Evolutionary conservation across 2,888 invertebrate species (phyloP), one percentile per base, ranked within the genome.

Genomic region (Himalopsyche kuldschensis): DNA sequence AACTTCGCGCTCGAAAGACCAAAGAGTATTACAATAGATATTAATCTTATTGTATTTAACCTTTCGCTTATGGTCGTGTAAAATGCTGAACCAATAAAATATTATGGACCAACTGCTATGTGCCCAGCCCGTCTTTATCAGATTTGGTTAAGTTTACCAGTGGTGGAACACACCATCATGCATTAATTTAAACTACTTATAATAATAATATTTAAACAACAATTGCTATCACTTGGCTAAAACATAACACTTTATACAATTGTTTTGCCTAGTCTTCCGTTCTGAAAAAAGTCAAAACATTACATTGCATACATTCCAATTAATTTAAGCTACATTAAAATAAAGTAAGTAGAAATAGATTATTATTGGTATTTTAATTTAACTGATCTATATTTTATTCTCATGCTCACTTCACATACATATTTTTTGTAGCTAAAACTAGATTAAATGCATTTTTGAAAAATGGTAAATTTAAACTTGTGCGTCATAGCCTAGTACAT

Each of bases 31-130:
- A 80, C 83, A 82, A 86, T 84, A 84, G 86, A 86, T 86, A 84
- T 86, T 83, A 86, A 86, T 86, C 86, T 84, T 84, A 84, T 84
- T 84, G 84, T 86, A 86, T 84, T 86, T 86, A 86, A 86, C 86
- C 86, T 86, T 86, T 86, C 83, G 84, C 83, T 86, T 82, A 84
- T 84, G 84, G 86, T 83, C 83, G 81, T 83, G 86, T 83, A 86
- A 84, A 84, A 86, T 81, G 83, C 48, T 86, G 84, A 82, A 80
- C 86, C 84, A 86, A 86, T 86, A 86, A 86, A 84, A 86, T 86
- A 80, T 86, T 86, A 86, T 80, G 84, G 82, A 83, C 83, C 79
- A 81, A 84, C 82, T 82, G 84, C 85, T 82, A 55, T 55, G 55
- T 81, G 84, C 85, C 75, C 84, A 77, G 80, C 47, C 55, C 82